These are phyloP conservation scores for Acleris literana DNA, from an alignment of 2,888 invertebrate genomes.

Conservation along the genomic window DNA sequence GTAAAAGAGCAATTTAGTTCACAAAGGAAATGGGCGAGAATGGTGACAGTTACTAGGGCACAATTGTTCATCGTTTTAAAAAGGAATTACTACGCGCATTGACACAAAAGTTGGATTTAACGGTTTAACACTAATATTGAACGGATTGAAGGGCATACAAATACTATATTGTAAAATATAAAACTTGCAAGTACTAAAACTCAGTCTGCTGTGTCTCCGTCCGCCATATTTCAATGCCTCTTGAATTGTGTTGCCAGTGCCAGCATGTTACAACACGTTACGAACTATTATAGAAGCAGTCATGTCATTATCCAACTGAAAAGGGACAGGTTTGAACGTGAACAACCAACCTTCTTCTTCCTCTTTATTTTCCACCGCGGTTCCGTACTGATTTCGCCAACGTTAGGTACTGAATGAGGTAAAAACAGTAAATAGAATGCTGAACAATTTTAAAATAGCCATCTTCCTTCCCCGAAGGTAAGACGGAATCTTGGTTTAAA, in stretches of 20 bases:
- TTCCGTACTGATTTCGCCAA: too few relatives aligned
- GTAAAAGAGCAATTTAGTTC: constrained; percentile 64
- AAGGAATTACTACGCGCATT: constrained; percentile 35
- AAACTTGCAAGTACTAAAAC: constrained; percentile 31
- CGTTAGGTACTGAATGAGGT: too few relatives aligned
- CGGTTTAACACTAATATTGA: constrained; percentile 7
- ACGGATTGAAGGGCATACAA: constrained; percentile 7
- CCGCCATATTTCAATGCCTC: constrained; percentile 32
- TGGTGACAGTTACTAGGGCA: constrained; percentile 63
- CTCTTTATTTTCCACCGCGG: too few relatives aligned
- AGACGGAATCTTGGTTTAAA: too few relatives aligned
- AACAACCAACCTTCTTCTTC: too few relatives aligned
- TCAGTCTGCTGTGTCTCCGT: constrained; percentile 34
- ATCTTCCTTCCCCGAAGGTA: too few relatives aligned
- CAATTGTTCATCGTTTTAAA: constrained; percentile 46
- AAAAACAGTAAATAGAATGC: too few relatives aligned
- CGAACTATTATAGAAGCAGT: neutral
- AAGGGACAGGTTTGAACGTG: too few relatives aligned
- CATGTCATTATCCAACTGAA: too few relatives aligned
- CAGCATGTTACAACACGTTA: neutral
- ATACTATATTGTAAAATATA: constrained; percentile 25
- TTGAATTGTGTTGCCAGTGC: constrained; percentile 1
- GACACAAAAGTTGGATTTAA: constrained; percentile 16
- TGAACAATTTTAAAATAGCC: too few relatives aligned
- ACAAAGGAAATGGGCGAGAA: constrained; percentile 77